phyloP scores from a whole-genome alignment of 2,113 vertebrate genomes.

The Zosterops japonicus region DNA sequence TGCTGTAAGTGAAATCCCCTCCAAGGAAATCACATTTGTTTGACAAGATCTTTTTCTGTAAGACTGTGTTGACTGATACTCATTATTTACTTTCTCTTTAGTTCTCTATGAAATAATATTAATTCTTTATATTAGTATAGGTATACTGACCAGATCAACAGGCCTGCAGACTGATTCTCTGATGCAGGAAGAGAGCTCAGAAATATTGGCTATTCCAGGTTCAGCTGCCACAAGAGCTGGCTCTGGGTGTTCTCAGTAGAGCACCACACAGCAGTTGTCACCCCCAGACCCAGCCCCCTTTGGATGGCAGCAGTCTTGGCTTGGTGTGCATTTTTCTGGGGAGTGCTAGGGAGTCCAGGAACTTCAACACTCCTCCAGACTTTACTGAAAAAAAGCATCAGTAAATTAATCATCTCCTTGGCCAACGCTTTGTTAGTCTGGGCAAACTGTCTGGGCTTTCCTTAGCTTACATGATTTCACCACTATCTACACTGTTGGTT shows the following conservation, averaged over 20 bases:
- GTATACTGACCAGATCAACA: background rate
- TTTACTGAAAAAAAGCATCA: background rate
- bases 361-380: background rate
- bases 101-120: background rate
- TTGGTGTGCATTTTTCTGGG: fast-evolving
- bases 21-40: background rate
- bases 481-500: background rate
- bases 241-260: background rate
- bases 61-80: background rate
- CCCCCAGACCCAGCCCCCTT: fast-evolving
- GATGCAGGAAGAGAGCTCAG: background rate
- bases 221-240: background rate
- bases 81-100: background rate
- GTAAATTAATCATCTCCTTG: background rate
- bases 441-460: background rate
- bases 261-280: background rate
- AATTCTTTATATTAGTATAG: background rate
- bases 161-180: background rate
- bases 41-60: background rate
- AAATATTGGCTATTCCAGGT: background rate
- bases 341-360: background rate
- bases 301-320: fast-evolving
- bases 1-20: background rate
- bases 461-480: background rate
- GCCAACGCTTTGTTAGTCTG: background rate